Evolutionary conservation across 2,113 vertebrate species (phyloP).

Genomic region (Perca fluviatilis): DNA sequence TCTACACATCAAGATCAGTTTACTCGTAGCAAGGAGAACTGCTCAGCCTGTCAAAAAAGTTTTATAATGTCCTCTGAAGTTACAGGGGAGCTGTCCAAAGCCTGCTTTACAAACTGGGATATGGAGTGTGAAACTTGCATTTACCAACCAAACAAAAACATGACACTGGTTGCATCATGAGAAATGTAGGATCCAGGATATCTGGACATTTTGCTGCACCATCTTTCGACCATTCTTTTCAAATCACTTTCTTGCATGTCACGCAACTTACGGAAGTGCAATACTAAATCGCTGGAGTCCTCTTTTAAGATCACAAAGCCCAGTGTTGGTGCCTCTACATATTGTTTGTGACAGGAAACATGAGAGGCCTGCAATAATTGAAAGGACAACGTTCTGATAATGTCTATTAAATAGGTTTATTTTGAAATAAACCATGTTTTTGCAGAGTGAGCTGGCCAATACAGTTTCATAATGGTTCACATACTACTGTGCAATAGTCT

Average conservation of each 20-base stretch:
- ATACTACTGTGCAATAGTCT: slow-evolving; percentile 13
- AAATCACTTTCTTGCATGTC: background rate
- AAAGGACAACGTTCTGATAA: background rate
- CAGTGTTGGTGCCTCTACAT: background rate
- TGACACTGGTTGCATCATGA: background rate
- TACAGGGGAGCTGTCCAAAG: background rate
- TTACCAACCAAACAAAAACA: background rate
- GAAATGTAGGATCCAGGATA: background rate
- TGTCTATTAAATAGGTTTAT: background rate
- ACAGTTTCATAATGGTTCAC: slow-evolving; percentile 10
- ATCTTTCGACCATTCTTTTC: background rate
- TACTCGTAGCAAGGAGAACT: background rate
- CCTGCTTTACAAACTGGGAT: background rate
- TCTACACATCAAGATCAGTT: background rate
- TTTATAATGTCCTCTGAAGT: background rate
- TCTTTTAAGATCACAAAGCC: background rate
- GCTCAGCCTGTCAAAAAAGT: background rate
- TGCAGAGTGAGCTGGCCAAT: background rate
- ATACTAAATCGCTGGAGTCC: background rate
- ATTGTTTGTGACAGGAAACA: background rate
- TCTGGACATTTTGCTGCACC: background rate
- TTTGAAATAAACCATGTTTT: background rate
- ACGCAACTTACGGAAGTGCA: background rate
- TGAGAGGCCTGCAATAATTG: background rate
- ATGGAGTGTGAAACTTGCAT: background rate